These are phyloP conservation scores for Micronycteris hirsuta DNA, from an alignment of 2,113 vertebrate genomes.

Conservation along the genomic window DNA sequence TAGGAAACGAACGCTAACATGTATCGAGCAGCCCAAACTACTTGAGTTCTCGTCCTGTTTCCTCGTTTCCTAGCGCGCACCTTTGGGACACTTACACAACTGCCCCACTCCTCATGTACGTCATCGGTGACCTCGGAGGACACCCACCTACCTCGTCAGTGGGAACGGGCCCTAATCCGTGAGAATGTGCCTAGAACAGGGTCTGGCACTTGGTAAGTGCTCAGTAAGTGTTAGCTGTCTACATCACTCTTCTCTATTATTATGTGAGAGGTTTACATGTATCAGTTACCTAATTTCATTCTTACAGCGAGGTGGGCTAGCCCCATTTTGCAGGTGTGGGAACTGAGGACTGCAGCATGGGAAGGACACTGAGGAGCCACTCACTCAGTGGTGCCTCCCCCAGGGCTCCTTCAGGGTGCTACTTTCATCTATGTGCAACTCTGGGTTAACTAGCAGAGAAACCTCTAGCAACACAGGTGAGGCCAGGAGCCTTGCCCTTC, in stretches of 20 bases:
- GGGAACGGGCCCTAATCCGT: neutral
- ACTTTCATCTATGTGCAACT: neutral
- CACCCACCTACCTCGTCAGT: neutral
- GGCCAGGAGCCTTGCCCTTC: neutral
- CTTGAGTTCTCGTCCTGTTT: neutral
- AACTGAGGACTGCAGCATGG: neutral
- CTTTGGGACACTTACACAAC: neutral
- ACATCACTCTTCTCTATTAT: neutral
- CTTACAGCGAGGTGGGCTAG: neutral
- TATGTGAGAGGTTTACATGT: neutral
- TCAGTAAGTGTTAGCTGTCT: neutral
- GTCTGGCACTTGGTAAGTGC: neutral
- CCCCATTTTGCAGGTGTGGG: neutral
- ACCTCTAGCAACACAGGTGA: neutral
- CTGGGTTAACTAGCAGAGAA: neutral
- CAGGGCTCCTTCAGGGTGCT: neutral
- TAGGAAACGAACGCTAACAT: neutral
- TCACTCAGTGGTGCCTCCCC: neutral
- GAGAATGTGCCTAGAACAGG: neutral
- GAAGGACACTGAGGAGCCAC: neutral
- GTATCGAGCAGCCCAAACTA: neutral
- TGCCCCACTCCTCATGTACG: fast-evolving
- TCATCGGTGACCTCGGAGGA: neutral
- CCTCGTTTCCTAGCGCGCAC: neutral
- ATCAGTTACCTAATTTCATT: neutral